Base-by-base conservation (phyloP, 2,888 invertebrate species). In the Ferdinandea cuprea region DNA sequence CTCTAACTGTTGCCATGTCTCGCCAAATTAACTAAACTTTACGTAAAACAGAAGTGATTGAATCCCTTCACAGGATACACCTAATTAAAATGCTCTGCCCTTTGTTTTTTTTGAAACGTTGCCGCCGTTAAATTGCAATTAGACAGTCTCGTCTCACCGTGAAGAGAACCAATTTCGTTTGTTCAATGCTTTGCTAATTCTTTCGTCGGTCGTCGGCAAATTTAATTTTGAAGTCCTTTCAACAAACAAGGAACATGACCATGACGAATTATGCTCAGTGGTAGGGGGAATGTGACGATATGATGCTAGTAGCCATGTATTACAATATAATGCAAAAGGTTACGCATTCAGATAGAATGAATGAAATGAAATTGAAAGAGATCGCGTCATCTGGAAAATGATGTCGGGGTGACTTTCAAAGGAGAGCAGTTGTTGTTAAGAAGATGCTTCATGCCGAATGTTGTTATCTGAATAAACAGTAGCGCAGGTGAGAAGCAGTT, bases 71-170 rank as follows among this genome's bases (percentile, higher is more conserved):
- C 28, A 58, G 65, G 74, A 66, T 35, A 65, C 25, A 32, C 13
- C 50, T 58, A 81, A 76, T 81, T 76, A 76, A 65, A 76, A 76
- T 25, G 52, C 37, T n/a, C 48, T 54, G 17, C 6, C 21, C 21
- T 74, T 74, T 44, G 44, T 50, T 48, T 25, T 15, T 28, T 25
- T 15, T 28, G 65, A 17, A 46, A 71, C 25, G 46, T 46, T 44
- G 80, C 80, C 80, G 65, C 37, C 80, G 76, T 76, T 69, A 58
- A 81, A 81, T 81, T 42, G 15, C 74, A 69, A 74, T 80, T 80
- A 69, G 35, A 32, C 56, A 50, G 74, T 56, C 79, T 17, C 28
- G 74, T 56, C 79, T 17, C 28, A 44, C 42, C 46, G 63, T 52
- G 46, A 44, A 32, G 48, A 44, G 17, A 37, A 63, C 17, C 30